A percentile compares a stretch with the other conserved stretches of the same genome.
Conservation (phyloP, 1,140 invertebrate genomes). For the Drosophila hydei region DNA sequence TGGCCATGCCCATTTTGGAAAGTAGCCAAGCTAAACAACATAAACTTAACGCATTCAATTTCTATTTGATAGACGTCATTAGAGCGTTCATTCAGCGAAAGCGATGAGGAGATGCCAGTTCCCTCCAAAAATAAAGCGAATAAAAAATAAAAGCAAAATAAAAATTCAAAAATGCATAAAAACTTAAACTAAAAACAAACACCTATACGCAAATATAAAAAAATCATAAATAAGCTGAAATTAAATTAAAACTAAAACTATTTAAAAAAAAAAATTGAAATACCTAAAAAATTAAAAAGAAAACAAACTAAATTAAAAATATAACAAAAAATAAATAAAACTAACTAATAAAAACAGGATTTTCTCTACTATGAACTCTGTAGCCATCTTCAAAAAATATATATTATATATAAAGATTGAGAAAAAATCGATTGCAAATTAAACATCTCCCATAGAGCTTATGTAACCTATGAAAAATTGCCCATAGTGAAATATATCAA, state of each 20-base stretch:
- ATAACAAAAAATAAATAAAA: conserved; percentile 1
- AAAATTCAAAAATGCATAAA: conserved; percentile 25
- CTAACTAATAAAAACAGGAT: no score
- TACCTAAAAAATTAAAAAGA: no score
- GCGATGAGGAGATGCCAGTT: conserved; percentile 27
- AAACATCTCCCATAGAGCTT: no score
- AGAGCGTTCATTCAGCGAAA: conserved; percentile 43
- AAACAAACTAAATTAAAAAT: background rate
- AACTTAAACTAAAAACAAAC: conserved; percentile 11
- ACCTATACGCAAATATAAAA: conserved; percentile 13
- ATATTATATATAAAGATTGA: background rate
- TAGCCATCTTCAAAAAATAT: no score
- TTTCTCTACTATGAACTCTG: no score
- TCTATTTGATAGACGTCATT: conserved; percentile 59
- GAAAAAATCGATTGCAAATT: background rate
- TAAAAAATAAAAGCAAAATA: conserved; percentile 11
- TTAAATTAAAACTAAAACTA: background rate
- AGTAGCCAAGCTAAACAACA: conserved; percentile 13
- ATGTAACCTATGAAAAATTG: background rate
- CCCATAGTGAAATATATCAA: background rate
- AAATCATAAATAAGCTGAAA: background rate
- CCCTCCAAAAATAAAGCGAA: background rate
- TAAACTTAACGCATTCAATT: conserved; percentile 32
- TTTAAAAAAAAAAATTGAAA: background rate
- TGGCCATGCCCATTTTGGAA: conserved; percentile 34